Evolutionary conservation across 1,140 invertebrate species (phyloP).

Genomic region (Hermetia illucens): DNA sequence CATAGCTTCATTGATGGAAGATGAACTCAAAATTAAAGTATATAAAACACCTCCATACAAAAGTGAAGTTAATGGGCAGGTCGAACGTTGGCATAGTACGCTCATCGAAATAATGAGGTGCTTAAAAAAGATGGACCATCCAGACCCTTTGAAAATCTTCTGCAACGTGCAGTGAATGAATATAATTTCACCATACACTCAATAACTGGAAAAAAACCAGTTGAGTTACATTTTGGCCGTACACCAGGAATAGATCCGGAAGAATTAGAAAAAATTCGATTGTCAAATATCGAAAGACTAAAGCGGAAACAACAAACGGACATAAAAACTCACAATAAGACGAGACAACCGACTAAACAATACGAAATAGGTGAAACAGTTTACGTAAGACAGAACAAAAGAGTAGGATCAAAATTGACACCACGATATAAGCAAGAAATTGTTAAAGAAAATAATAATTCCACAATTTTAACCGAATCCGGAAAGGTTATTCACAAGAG

Average conservation of each 20-base stretch:
- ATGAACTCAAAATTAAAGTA: slow-evolving; percentile 4
- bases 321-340: slow-evolving; percentile 4
- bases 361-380: slow-evolving; percentile 4
- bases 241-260: slow-evolving; percentile 1
- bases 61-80: slow-evolving; percentile 7
- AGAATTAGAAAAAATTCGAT: background rate
- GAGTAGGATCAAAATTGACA: slow-evolving; percentile 6
- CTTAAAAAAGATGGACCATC: slow-evolving; percentile 3
- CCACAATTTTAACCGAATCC: too few relatives aligned
- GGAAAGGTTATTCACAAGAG: too few relatives aligned
- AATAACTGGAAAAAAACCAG: slow-evolving; percentile 4
- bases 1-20: slow-evolving; percentile 5
- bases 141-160: slow-evolving; percentile 4
- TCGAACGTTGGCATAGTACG: slow-evolving; percentile 11
- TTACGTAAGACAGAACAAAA: slow-evolving; percentile 4
- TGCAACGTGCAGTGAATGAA: slow-evolving; percentile 5
- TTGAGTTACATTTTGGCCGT: slow-evolving; percentile 4
- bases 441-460: too few relatives aligned
- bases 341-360: background rate
- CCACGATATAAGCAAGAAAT: too few relatives aligned
- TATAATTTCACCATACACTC: slow-evolving; percentile 9
- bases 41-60: slow-evolving; percentile 5
- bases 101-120: slow-evolving; percentile 9
- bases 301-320: slow-evolving; percentile 4
- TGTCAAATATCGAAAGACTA: slow-evolving; percentile 3